A percentile compares a stretch with the other conserved stretches of the same genome.
Evolutionary conservation across 1,140 invertebrate genomes (phyloP).

Genomic region (Bombus vancouverensis): DNA sequence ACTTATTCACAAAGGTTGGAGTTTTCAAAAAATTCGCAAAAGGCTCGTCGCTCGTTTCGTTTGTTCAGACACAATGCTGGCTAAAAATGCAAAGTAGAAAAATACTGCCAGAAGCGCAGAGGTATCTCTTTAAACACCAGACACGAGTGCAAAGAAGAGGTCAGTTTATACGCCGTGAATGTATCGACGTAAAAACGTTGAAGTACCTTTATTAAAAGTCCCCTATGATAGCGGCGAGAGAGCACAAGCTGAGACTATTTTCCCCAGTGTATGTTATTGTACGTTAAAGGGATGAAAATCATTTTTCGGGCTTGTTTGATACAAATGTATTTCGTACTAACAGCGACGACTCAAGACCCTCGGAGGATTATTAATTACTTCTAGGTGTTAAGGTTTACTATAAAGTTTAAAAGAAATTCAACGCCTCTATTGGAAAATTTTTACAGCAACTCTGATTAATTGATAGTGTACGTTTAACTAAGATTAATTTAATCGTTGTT

Average conservation of each 20-base stretch:
- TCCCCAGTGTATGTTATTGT: background rate
- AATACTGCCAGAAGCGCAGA: constrained; percentile 12
- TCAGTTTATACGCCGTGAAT: constrained; percentile 16
- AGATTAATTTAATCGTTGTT: too few species aligned
- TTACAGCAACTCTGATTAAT: too few species aligned
- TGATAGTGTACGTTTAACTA: too few species aligned
- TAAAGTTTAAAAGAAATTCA: background rate
- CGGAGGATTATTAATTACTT: background rate
- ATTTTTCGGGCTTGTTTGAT: background rate
- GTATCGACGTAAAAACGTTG: constrained; percentile 12
- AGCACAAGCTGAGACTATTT: background rate
- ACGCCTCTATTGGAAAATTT: background rate
- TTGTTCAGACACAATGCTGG: constrained; percentile 34
- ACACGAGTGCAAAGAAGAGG: background rate
- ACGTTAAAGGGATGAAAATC: background rate
- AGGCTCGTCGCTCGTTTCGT: constrained; percentile 27
- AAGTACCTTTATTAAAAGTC: constrained; percentile 26
- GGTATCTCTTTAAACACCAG: constrained; percentile 16
- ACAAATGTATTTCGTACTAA: background rate
- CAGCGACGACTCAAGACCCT: too few species aligned
- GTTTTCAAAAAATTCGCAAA: constrained; percentile 22
- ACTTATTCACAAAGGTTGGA: background rate
- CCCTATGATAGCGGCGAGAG: background rate
- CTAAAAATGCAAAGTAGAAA: constrained; percentile 51
- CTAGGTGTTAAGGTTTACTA: background rate